Conservation (phyloP, 2,888 invertebrate species). For the Invenusta paracnida region DNA sequence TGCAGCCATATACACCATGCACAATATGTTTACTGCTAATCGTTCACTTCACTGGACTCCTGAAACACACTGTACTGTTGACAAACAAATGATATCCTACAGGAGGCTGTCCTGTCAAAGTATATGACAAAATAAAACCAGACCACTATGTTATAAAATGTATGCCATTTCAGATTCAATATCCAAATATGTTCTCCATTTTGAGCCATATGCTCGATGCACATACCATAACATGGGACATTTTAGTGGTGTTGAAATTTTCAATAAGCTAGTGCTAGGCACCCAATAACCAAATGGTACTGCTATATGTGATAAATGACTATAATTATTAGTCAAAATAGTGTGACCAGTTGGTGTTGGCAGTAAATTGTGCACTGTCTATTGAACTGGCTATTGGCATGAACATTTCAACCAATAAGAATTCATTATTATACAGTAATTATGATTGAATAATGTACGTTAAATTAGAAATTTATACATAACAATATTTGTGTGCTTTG, state of each 20-base stretch:
- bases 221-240: neutral
- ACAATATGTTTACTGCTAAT: conserved; percentile 25
- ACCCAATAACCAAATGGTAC: neutral
- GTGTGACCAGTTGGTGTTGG: too few species aligned
- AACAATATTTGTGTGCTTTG: too few species aligned
- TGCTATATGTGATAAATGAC: neutral
- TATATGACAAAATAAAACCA: conserved; percentile 15
- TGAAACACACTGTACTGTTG: conserved; percentile 19
- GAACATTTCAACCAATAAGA: too few species aligned
- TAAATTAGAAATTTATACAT: too few species aligned
- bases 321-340: too few species aligned
- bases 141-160: conserved; percentile 14
- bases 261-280: neutral
- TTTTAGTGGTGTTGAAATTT: neutral
- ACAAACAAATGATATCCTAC: conserved; percentile 2
- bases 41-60: conserved; percentile 17
- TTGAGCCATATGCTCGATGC: conserved; percentile 14
- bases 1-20: conserved; percentile 7
- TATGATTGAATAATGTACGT: too few species aligned
- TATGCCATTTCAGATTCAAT: conserved; percentile 19
- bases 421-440: too few species aligned
- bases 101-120: conserved; percentile 20
- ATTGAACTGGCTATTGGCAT: too few species aligned
- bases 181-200: conserved; percentile 19
- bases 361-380: too few species aligned